Evolutionary conservation across 2,888 invertebrate species (phyloP), one percentile per base, ranked within the genome.

Genomic region (Tetramorium bicarinatum): DNA sequence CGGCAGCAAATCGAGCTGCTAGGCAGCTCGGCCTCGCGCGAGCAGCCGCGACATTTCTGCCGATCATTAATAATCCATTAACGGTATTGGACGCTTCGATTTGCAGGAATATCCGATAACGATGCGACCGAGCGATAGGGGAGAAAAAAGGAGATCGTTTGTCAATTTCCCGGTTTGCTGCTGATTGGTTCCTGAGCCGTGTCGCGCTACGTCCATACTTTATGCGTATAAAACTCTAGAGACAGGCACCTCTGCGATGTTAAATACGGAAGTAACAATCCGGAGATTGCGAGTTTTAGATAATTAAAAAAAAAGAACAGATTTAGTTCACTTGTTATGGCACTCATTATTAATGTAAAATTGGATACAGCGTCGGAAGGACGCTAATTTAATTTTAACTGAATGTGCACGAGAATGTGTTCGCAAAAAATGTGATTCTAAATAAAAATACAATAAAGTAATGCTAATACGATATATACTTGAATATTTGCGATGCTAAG

Each of bases 11-110:
- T 77, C 77, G 44, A 64, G 21, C 13, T 21, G 67, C 56, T 47
- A 56, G 56, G 29, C 69, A 41, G 76, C 21, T 66, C 44, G 41
- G 25, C 64, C 64, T 54, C 69, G 18, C 47, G 34, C 47, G 34
- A 15, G 59, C 47, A 21, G 25, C 34, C 74, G 75, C 84, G 74
- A 77, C 67, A 80, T 72, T 79, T 82, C 69, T 77, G 47, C 66
- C 77, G 76, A 84, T 91, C 92, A 91, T 93, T 93, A 93, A 93
- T 93, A 92, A 93, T 90, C 86, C 84, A 92, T 92, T 88, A 88
- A 85, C 81, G 83, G 84, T 83, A 90, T 85, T 83, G 89, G 85
- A 86, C 86, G 85, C 85, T 86, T 88, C 84, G 89, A 88, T 88
- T 86, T 71, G 72, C 56, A 64, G 87, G 44, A 76, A 86, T 83